These are phyloP conservation scores for Ornithorhynchus anatinus DNA, from an alignment of 2,113 vertebrate species.

Conservation along the genomic window DNA sequence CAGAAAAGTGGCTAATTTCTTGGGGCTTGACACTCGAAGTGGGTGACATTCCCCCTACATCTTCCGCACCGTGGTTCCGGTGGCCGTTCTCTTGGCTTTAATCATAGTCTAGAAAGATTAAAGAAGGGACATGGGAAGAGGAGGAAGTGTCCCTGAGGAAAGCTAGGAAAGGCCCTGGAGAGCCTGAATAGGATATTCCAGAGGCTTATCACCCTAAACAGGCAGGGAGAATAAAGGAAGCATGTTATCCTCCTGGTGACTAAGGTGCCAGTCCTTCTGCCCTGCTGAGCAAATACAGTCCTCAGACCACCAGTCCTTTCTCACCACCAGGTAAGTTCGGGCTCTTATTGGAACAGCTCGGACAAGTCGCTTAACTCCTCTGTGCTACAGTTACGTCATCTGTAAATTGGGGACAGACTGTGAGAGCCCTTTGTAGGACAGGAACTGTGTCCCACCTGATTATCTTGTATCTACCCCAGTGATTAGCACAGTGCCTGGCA, in stretches of 20 bases:
- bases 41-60: too few species aligned
- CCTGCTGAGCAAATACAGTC: conserved; percentile 19
- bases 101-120: neutral
- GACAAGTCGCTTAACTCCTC: too few species aligned
- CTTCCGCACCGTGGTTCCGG: too few species aligned
- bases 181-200: neutral
- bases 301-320: neutral
- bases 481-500: too few species aligned
- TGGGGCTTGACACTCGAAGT: too few species aligned
- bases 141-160: neutral
- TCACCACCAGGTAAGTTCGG: conserved; percentile 51
- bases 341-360: conserved; percentile 27
- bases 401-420: too few species aligned
- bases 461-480: too few species aligned
- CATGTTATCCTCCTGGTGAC: conserved; percentile 13
- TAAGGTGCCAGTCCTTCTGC: conserved; percentile 30
- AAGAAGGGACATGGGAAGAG: neutral
- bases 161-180: neutral
- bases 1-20: too few species aligned
- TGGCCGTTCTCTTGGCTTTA: neutral
- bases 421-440: too few species aligned
- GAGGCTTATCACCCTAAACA: neutral
- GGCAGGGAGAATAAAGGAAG: conserved; percentile 22
- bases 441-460: too few species aligned
- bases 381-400: too few species aligned